Evolutionary conservation across 2,888 invertebrate species (phyloP).

Genomic region (Kryphioiulus occultus): DNA sequence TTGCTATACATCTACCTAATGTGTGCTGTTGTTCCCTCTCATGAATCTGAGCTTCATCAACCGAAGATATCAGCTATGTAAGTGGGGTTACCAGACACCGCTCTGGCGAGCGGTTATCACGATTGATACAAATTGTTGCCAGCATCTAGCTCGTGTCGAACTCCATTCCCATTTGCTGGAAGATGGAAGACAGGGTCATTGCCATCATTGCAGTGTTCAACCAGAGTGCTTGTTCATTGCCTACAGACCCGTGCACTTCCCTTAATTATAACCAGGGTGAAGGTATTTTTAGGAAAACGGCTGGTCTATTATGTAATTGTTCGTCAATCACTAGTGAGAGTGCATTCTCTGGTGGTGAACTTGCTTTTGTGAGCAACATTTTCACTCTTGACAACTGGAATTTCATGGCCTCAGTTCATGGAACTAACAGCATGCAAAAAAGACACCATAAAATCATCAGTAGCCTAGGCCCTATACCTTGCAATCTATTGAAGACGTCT

Average conservation of each 20-base stretch:
- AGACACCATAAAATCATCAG: no score
- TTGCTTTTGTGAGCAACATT: not conserved
- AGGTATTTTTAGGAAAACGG: not conserved
- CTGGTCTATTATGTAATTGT: not conserved
- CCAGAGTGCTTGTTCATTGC: not conserved
- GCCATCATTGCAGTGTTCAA: not conserved
- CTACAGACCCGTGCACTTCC: not conserved
- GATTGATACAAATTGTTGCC: not conserved
- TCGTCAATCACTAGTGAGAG: no score
- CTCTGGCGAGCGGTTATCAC: not conserved
- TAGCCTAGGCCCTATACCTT: no score
- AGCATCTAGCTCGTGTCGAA: not conserved
- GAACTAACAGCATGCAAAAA: not conserved
- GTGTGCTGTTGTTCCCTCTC: not conserved
- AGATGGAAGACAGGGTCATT: not conserved
- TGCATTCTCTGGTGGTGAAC: no score
- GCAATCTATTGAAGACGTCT: not conserved
- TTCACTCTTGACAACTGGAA: not conserved
- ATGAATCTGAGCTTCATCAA: not conserved
- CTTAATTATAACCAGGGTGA: not conserved
- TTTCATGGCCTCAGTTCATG: not conserved
- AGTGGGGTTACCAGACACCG: not conserved
- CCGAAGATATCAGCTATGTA: not conserved
- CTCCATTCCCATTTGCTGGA: no score
- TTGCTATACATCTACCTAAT: not conserved